These are phyloP conservation scores for Nysson spinosus DNA, from an alignment of 2,888 invertebrate species.

Conservation along the genomic window DNA sequence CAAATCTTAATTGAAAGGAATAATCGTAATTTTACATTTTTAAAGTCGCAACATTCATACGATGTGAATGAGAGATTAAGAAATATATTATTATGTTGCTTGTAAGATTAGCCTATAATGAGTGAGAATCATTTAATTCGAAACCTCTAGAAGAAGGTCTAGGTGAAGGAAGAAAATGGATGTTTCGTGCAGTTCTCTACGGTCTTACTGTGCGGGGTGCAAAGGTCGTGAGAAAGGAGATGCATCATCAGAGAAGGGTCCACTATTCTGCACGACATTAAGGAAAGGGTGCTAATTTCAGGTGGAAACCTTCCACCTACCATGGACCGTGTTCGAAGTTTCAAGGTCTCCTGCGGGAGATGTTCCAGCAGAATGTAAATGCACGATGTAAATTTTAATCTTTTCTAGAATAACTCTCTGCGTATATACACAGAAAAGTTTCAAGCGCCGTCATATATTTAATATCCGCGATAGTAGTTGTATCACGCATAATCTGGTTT, in stretches of 20 bases:
- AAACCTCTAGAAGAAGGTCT: constrained; percentile 17
- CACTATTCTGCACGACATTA: constrained; percentile 36
- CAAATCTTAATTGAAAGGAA: no score
- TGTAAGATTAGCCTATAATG: constrained; percentile 15
- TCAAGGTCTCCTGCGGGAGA: constrained; percentile 54
- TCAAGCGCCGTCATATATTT: constrained; percentile 1
- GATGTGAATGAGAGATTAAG: no score
- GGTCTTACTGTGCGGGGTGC: constrained; percentile 3
- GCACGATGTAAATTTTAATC: constrained; percentile 18
- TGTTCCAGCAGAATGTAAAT: constrained; percentile 29
- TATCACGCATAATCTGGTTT: neutral
- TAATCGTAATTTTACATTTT: no score
- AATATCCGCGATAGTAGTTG: no score
- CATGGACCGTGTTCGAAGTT: constrained; percentile 48
- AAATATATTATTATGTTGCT: constrained; percentile 19
- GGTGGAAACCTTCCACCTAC: constrained; percentile 19
- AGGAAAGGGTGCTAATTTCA: constrained; percentile 49
- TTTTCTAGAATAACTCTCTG: neutral
- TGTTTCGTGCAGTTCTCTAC: constrained; percentile 15
- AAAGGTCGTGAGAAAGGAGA: constrained; percentile 37
- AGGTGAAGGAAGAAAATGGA: constrained; percentile 29
- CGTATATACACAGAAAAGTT: neutral
- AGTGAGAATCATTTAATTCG: constrained; percentile 40
- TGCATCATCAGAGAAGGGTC: constrained; percentile 19
- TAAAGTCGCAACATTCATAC: no score